Percentiles rank a stretch among this genome's conserved stretches.
phyloP scores from a whole-genome alignment of 2,888 invertebrate genomes.

The Neoaliturus tenellus region DNA sequence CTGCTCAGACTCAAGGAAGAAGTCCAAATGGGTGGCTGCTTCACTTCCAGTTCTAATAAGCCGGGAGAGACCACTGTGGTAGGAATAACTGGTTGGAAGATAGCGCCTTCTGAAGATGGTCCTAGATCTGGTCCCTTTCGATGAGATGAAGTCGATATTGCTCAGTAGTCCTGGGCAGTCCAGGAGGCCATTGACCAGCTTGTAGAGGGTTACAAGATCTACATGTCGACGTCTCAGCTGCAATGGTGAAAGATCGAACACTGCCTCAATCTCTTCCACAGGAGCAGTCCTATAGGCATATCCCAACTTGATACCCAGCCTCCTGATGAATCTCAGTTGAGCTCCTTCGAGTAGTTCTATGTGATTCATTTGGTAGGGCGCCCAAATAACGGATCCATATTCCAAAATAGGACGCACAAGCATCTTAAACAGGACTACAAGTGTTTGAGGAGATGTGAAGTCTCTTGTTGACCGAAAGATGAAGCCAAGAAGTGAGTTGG shows the following conservation, averaged over 20 bases:
- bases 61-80: background rate
- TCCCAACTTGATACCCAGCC: constrained; percentile 22
- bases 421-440: no score
- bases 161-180: constrained; percentile 26
- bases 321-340: constrained; percentile 36
- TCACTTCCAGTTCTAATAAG: background rate
- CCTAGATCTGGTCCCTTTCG: background rate
- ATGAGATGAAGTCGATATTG: background rate
- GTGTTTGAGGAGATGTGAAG: constrained; percentile 45
- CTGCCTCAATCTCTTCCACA: background rate
- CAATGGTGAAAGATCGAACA: background rate
- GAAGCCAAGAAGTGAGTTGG: constrained; percentile 23
- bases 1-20: background rate
- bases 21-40: constrained; percentile 1
- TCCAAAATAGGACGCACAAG: no score
- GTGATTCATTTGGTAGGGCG: no score
- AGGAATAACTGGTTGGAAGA: background rate
- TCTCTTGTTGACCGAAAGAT: constrained; percentile 36
- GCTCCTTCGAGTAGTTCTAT: constrained; percentile 13
- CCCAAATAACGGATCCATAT: no score
- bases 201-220: constrained; percentile 42
- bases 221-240: background rate
- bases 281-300: background rate
- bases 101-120: background rate
- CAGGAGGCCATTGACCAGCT: constrained; percentile 5